A percentile compares a stretch with the other conserved stretches of the same genome.
These are phyloP conservation scores for Crotophaga sulcirostris DNA, from an alignment of 2,113 vertebrate genomes.

Conservation along the genomic window DNA sequence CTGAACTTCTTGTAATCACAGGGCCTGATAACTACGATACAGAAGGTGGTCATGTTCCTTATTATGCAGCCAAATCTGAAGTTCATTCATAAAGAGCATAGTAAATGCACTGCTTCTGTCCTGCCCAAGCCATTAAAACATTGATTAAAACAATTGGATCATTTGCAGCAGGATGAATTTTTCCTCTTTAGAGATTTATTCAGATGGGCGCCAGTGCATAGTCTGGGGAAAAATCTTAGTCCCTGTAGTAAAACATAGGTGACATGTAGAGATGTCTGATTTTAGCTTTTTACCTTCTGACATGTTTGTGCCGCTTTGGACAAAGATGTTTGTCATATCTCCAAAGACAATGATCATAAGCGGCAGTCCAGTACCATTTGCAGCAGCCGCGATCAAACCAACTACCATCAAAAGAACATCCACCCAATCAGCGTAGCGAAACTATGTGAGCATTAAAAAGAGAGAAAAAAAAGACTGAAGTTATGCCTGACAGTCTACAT, in stretches of 20 bases:
- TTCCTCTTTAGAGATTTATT: neutral
- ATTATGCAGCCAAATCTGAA: neutral
- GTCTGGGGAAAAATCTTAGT: neutral
- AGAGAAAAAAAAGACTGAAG: too few relatives aligned
- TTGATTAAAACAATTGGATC: neutral
- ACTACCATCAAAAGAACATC: conserved; percentile 78
- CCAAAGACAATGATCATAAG: conserved; percentile 85
- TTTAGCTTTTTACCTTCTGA: conserved; percentile 44
- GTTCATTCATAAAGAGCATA: neutral
- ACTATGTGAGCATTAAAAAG: conserved; percentile 56
- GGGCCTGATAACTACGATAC: neutral
- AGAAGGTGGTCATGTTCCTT: neutral
- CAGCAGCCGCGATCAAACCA: conserved; percentile 75
- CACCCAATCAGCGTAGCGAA: conserved; percentile 77
- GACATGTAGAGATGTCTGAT: neutral
- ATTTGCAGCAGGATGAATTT: neutral
- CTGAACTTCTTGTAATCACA: neutral
- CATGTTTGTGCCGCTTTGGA: neutral
- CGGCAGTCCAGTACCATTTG: conserved; percentile 79
- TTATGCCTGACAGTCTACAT: neutral
- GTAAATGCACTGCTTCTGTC: neutral
- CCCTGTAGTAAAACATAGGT: neutral
- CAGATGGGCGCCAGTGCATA: neutral
- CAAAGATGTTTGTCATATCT: conserved; percentile 85
- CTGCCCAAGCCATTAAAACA: neutral